Evolutionary conservation across 2,797 vertebrate genomes (phyloP), one percentile per base, ranked within the genome.

Genomic region (Aldrovandia affinis): DNA sequence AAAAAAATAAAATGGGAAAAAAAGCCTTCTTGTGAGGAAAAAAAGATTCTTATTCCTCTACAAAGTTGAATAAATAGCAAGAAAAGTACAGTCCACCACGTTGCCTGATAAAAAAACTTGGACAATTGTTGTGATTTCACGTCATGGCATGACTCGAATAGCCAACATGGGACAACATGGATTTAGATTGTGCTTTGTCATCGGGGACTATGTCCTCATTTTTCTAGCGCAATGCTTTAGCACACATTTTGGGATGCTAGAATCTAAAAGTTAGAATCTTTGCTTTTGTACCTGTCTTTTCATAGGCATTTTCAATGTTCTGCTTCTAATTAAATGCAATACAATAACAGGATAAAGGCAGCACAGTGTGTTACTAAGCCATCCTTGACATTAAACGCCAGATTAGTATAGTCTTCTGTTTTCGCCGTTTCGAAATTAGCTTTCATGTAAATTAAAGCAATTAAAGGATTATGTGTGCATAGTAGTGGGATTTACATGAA

Each of bases 381-480:
- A 52, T 79, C 65, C 86, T 89, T 89, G 88, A 90, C 88, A 88
- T 88, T 89, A 88, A 82, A 85, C 84, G 68, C 75, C 83, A 82
- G 85, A 91, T 91, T 82, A 88, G 87, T 54, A 78, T 68, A 80
- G 83, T 80, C 81, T 85, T 83, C 25, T 80, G 59, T 83, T 86
- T 82, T 81, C 68, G 54, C 54, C 68, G 39, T 87, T 87, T 86
- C 63, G 73, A 86, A 86, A 84, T 84, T 42, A 86, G 89, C 88
- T 92, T 92, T 92, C 85, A 91, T 93, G 90, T 93, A 88, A 93
- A 91, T 93, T 92, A 93, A 92, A 91, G 90, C 91, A 93, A 94
- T 93, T 93, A 92, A 88, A 88, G 92, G 92, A 93, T 93, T 93
- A 93, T 88, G 86, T 75, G 82, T 90, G 89, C 91, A 93, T 90